Conservation (phyloP, 2,797 vertebrate genomes). For the Alcedo atthis region DNA sequence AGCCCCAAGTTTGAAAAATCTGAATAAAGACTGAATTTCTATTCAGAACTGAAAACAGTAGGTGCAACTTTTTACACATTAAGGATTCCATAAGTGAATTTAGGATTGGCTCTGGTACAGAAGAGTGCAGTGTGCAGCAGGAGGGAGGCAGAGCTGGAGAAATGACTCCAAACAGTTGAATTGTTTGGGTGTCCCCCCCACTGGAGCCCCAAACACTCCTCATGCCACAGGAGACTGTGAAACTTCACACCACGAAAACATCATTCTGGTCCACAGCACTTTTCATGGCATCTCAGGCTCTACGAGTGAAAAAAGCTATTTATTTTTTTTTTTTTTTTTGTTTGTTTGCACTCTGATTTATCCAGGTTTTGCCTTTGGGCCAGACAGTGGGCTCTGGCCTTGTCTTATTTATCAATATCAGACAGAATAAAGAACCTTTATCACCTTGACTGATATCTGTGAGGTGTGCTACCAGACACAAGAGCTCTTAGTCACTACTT, state of each 20-base stretch:
- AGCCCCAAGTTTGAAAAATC: neutral
- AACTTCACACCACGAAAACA: neutral
- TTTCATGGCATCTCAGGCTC: neutral
- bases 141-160: neutral
- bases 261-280: neutral
- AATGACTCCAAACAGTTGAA: conserved; percentile 3
- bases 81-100: neutral
- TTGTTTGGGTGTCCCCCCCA: conserved; percentile 8
- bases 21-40: neutral
- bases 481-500: neutral
- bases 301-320: neutral
- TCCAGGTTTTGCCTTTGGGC: neutral
- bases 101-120: neutral
- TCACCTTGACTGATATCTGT: neutral
- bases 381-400: neutral
- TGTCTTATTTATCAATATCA: neutral
- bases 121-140: neutral
- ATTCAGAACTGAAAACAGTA: conserved; percentile 1
- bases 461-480: neutral
- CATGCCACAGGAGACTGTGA: neutral
- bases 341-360: neutral
- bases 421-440: neutral
- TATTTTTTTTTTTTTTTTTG: neutral
- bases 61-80: neutral
- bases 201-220: neutral